A percentile compares a stretch with the other conserved stretches of the same genome.
Evolutionary conservation across 1,140 invertebrate species (phyloP).

Genomic region (Idris sp.): DNA sequence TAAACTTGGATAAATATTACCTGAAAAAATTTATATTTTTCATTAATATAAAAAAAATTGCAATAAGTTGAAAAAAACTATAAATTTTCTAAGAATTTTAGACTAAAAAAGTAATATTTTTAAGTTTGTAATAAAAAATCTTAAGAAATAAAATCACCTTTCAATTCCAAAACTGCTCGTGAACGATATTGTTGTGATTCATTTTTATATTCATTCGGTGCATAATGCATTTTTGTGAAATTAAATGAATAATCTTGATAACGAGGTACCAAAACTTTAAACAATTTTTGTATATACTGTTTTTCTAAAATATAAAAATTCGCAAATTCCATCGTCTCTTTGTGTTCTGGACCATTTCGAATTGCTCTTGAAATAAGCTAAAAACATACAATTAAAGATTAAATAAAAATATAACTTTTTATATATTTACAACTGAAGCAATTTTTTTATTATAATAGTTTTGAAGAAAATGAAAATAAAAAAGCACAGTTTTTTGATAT

Average conservation of each 20-base stretch:
- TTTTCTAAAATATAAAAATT: conserved; percentile 94
- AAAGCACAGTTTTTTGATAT: background rate
- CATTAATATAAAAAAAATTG: no score
- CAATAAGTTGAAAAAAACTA: no score
- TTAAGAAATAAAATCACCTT: conserved; percentile 77
- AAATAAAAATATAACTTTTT: background rate
- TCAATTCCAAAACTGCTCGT: conserved; percentile 86
- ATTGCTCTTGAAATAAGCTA: conserved; percentile 94
- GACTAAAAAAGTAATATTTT: no score
- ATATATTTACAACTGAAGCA: no score
- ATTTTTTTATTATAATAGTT: no score
- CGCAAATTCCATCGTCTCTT: conserved; percentile 92
- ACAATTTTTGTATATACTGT: conserved; percentile 93
- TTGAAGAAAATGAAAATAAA: no score
- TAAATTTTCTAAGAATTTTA: no score
- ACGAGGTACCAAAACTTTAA: conserved; percentile 93
- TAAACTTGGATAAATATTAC: conserved; percentile 70
- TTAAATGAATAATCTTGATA: conserved; percentile 84
- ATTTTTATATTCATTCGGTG: conserved; percentile 82
- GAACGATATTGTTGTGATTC: conserved; percentile 70
- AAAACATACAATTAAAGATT: conserved; percentile 57
- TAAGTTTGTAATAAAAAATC: no score
- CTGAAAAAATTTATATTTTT: no score
- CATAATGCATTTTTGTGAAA: conserved; percentile 86
- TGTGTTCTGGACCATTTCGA: conserved; percentile 89